These are phyloP conservation scores for Galago senegalensis DNA, from an alignment of 2,797 vertebrate genomes.

Conservation along the genomic window DNA sequence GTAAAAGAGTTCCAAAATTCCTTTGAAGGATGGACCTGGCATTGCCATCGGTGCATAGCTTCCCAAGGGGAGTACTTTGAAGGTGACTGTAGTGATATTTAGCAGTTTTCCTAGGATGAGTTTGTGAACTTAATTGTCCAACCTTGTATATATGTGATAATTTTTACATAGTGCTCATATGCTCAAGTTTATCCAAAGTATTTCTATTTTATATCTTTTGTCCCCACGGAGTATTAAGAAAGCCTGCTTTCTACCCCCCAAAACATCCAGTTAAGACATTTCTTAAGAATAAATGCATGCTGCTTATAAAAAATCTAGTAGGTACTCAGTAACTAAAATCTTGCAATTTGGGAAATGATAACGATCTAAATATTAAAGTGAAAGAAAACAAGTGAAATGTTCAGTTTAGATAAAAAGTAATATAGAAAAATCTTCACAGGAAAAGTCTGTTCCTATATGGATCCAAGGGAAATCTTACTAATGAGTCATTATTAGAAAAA, in stretches of 20 bases:
- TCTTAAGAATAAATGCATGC: not conserved
- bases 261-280: not conserved
- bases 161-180: not conserved
- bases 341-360: not conserved
- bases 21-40: too few relatives aligned
- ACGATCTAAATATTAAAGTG: not conserved
- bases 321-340: not conserved
- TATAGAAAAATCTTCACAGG: not conserved
- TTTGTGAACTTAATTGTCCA: too few relatives aligned
- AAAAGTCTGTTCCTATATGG: not conserved
- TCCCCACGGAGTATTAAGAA: not conserved
- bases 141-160: not conserved
- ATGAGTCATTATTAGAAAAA: not conserved
- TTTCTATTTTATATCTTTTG: not conserved
- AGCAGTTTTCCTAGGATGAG: too few relatives aligned
- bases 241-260: not conserved
- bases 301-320: not conserved
- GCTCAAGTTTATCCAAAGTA: not conserved
- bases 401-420: slow-evolving; percentile 12
- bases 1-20: too few relatives aligned
- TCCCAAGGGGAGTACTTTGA: too few relatives aligned
- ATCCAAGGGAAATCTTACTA: not conserved
- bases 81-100: too few relatives aligned
- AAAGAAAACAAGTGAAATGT: not conserved
- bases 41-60: too few relatives aligned